Evolutionary conservation across 2,113 vertebrate species (phyloP).

Genomic region (Aphelocoma coerulescens): DNA sequence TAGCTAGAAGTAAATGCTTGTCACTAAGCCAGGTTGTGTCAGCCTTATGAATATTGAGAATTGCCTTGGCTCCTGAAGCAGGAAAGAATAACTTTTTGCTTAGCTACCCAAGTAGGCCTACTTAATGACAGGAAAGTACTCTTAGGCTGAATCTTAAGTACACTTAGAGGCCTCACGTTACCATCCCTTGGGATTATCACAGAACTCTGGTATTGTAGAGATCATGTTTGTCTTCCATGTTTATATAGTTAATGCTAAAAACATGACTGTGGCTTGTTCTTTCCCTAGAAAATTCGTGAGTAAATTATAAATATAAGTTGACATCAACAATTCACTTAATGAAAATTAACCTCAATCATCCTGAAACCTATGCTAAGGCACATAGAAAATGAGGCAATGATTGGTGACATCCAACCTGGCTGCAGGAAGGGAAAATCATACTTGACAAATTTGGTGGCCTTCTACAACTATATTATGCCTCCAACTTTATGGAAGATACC

Average conservation of each 20-base stretch:
- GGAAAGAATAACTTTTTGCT: not conserved
- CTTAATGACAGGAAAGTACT: not conserved
- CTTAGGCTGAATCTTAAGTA: not conserved
- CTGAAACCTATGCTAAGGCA: not conserved
- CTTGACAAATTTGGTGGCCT: not conserved
- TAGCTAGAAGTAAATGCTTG: not conserved
- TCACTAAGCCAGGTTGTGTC: not conserved
- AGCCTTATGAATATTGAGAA: not conserved
- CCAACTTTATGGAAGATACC: not conserved
- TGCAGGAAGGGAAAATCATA: not conserved
- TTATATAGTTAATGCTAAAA: not conserved
- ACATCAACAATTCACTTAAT: not conserved
- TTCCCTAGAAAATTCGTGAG: not conserved
- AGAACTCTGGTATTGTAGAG: not conserved
- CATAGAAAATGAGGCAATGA: not conserved
- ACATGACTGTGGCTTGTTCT: not conserved
- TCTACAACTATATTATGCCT: not conserved
- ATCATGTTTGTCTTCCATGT: not conserved
- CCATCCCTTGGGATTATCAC: not conserved
- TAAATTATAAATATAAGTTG: constrained; percentile 7
- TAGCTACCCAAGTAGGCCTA: not conserved
- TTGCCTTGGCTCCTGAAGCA: not conserved
- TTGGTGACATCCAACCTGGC: not conserved
- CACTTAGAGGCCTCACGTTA: not conserved
- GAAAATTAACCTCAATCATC: constrained; percentile 2